Percentiles rank a stretch among this genome's conserved stretches.
phyloP scores from a whole-genome alignment of 2,888 invertebrate genomes.

The Lamellibrachia columna region DNA sequence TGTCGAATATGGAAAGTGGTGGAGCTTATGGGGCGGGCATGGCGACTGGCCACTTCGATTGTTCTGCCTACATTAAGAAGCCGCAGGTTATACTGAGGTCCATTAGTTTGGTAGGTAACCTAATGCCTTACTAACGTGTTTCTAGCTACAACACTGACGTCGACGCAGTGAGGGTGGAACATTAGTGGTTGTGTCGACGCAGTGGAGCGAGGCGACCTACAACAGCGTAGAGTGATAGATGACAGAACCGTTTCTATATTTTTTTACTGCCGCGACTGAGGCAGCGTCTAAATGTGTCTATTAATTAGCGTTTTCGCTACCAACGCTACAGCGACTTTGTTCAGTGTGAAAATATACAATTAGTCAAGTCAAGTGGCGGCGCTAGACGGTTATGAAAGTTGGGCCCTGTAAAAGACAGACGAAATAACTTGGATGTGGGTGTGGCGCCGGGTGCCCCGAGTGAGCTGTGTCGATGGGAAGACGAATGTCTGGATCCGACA shows the following conservation, averaged over 20 bases:
- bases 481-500: no score
- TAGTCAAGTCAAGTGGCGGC: no score
- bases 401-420: no score
- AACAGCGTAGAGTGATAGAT: background rate
- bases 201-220: background rate
- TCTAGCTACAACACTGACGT: background rate
- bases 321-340: no score
- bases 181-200: background rate
- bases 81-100: conserved; percentile 93
- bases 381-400: no score
- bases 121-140: background rate
- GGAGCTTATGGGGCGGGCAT: conserved; percentile 97
- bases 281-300: background rate
- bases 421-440: no score
- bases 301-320: background rate
- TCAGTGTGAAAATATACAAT: no score
- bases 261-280: background rate
- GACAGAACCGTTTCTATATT: background rate
- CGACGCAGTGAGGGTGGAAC: background rate
- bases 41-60: conserved; percentile 89
- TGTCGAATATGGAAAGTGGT: conserved; percentile 65
- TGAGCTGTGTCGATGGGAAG: no score
- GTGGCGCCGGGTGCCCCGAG: no score
- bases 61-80: conserved; percentile 87
- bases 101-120: conserved; percentile 62